Percentiles rank a stretch among this genome's conserved stretches.
These are phyloP conservation scores for Araneus ventricosus DNA, from an alignment of 1,140 invertebrate genomes.

Conservation along the genomic window DNA sequence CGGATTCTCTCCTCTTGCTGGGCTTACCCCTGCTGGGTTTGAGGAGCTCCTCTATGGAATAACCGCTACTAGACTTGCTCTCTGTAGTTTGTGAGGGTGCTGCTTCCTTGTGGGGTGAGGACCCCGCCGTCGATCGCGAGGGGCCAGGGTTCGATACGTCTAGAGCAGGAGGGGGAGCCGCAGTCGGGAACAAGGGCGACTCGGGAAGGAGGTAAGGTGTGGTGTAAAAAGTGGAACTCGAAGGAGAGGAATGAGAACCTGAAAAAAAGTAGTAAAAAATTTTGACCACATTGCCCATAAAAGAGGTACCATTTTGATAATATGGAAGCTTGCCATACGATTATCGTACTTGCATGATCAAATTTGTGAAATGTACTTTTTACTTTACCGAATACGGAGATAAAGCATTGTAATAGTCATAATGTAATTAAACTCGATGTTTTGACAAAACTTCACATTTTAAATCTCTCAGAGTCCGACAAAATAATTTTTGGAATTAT, in stretches of 20 bases:
- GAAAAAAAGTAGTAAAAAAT: no score
- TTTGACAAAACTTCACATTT: neutral
- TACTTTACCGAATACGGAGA: no score
- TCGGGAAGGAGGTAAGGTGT: conserved; percentile 8
- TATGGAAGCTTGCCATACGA: no score
- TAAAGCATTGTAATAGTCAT: no score
- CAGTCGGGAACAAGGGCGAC: neutral
- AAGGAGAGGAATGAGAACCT: neutral
- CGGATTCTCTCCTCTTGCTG: neutral
- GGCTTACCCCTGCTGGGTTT: neutral
- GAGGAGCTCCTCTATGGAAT: conserved; percentile 60
- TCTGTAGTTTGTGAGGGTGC: neutral
- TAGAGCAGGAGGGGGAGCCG: neutral
- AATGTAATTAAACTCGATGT: no score
- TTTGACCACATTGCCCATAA: no score
- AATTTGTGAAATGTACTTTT: no score
- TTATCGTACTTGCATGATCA: no score
- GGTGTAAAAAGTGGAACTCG: neutral
- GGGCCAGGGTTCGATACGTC: neutral
- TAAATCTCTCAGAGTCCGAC: neutral
- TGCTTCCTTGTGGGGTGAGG: no score
- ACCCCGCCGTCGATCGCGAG: neutral
- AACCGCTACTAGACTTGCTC: conserved; percentile 27
- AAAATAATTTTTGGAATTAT: no score
- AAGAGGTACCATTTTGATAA: no score